Evolutionary conservation across 35 echinoderm and acorn worm genomes (phyloP).

Genomic region (Stichopus chloronotus): DNA sequence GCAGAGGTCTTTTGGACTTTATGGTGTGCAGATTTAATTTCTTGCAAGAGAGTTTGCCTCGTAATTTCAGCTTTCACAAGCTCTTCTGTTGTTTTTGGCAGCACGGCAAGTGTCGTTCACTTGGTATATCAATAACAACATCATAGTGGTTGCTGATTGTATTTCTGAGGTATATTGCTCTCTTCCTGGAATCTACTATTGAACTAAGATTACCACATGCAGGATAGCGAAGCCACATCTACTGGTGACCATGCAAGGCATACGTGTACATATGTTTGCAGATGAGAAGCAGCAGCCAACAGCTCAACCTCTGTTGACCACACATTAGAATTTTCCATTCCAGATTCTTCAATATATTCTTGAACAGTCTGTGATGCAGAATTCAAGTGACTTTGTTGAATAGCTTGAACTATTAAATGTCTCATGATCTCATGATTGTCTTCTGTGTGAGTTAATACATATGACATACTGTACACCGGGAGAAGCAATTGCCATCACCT

Average conservation of each 20-base stretch:
- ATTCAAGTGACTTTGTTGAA: neutral
- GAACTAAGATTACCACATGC: neutral
- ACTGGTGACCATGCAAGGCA: neutral
- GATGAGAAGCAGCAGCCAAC: conserved; percentile 7
- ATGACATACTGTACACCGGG: conserved; percentile 31
- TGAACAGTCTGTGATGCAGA: neutral
- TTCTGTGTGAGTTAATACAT: conserved; percentile 14
- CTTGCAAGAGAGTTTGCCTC: neutral
- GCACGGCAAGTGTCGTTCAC: neutral
- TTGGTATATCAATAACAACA: neutral
- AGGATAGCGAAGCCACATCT: conserved; percentile 1
- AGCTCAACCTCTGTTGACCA: conserved; percentile 35
- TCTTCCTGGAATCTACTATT: neutral
- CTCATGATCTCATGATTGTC: conserved; percentile 6
- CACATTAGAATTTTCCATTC: neutral
- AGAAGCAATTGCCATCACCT: conserved; percentile 51
- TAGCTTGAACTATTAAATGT: conserved; percentile 5
- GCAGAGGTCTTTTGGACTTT: neutral
- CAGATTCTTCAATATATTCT: conserved; percentile 3
- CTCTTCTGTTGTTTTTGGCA: conserved; percentile 8
- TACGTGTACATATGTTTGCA: conserved; percentile 10
- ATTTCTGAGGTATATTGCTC: conserved; percentile 21
- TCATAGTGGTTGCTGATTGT: conserved; percentile 39
- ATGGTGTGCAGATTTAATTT: neutral
- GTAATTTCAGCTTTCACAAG: neutral